Conservation (phyloP, 2,797 vertebrate genomes). For the Microctenopoma steveboyesi region DNA sequence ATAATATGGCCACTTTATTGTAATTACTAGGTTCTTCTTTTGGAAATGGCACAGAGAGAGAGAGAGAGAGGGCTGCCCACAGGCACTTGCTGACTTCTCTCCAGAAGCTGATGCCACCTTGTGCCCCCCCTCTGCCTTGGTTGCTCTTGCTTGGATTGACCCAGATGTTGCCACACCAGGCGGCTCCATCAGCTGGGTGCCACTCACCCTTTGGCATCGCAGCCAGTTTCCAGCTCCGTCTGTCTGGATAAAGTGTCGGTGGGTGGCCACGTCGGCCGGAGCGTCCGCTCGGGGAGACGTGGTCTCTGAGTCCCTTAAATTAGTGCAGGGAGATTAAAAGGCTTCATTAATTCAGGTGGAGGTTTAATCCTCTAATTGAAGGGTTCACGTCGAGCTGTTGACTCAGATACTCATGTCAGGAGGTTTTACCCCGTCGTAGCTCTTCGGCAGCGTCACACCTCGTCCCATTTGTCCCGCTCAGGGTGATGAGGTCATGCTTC, state of each 20-base stretch:
- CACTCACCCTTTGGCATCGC: constrained; percentile 27
- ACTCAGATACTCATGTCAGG: constrained; percentile 19
- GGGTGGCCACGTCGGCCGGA: constrained; percentile 63
- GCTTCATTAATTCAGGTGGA: constrained; percentile 72
- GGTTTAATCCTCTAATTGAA: constrained; percentile 48
- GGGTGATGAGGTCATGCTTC: constrained; percentile 49
- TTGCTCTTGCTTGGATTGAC: constrained; percentile 27
- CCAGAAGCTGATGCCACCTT: constrained; percentile 45
- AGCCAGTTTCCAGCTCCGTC: constrained; percentile 22
- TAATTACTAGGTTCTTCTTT: constrained; percentile 87
- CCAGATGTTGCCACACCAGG: constrained; percentile 49
- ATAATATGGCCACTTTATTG: constrained; percentile 86
- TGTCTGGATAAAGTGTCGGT: constrained; percentile 41
- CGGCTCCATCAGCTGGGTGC: constrained; percentile 37
- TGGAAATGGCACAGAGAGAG: constrained; percentile 74
- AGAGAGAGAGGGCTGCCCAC: constrained; percentile 65
- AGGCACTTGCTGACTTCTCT: constrained; percentile 74
- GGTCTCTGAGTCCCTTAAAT: constrained; percentile 50
- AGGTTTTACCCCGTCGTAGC: background rate
- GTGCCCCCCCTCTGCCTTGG: constrained; percentile 16
- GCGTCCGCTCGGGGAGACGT: constrained; percentile 42
- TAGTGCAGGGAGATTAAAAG: constrained; percentile 57
- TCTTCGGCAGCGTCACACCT: constrained; percentile 28
- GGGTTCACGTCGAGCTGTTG: constrained; percentile 36
- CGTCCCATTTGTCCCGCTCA: constrained; percentile 26